Conservation (phyloP, 2,888 invertebrate genomes). For the Patella ulyssiponensis region DNA sequence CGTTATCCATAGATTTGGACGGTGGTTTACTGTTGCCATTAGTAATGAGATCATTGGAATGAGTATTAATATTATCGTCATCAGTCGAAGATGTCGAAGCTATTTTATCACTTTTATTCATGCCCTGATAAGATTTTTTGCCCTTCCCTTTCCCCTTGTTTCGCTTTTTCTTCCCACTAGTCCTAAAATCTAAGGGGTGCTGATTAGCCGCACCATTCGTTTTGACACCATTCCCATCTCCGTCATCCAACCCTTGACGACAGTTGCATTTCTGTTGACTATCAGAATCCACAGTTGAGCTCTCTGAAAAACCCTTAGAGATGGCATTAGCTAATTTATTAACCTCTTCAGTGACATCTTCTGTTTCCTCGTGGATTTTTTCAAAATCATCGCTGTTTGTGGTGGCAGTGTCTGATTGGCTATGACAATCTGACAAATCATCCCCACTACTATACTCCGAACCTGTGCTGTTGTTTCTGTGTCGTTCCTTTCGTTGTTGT, state of each 20-base stretch:
- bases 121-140: conserved; percentile 30
- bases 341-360: conserved; percentile 36
- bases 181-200: conserved; percentile 25
- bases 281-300: conserved; percentile 12
- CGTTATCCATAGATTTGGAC: conserved; percentile 20
- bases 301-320: conserved; percentile 26
- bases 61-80: conserved; percentile 35
- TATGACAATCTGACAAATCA: conserved; percentile 32
- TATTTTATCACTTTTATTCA: conserved; percentile 39
- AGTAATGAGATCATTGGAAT: conserved; percentile 33
- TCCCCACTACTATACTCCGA: conserved; percentile 57
- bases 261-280: conserved; percentile 21
- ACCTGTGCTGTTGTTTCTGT: conserved; percentile 52
- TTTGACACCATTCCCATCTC: conserved; percentile 8
- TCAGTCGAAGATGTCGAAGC: conserved; percentile 28
- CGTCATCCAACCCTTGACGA: conserved; percentile 27
- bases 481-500: conserved; percentile 33
- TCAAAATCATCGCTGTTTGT: conserved; percentile 41
- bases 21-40: conserved; percentile 37
- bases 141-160: conserved; percentile 17
- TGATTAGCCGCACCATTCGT: conserved; percentile 3
- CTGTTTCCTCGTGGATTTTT: conserved; percentile 33
- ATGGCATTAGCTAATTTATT: conserved; percentile 18
- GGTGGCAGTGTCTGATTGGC: conserved; percentile 45
- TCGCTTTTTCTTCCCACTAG: conserved; percentile 22